Evolutionary conservation across 2,797 vertebrate species (phyloP).

Genomic region (Falco concolor): DNA sequence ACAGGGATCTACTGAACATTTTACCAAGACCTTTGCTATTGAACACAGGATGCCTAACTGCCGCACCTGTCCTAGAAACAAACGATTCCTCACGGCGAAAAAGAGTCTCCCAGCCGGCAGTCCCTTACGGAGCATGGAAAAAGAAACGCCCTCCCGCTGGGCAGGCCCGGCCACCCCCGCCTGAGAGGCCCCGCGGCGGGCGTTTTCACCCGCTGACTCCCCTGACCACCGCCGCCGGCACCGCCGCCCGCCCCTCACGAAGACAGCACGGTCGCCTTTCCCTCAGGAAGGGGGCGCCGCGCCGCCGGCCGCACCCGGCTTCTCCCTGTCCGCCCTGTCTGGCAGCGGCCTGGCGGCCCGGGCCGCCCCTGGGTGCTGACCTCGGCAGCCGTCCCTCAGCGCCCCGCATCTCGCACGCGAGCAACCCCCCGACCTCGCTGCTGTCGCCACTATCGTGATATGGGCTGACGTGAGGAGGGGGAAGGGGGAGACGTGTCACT

Average conservation of each 20-base stretch:
- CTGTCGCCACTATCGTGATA: not conserved
- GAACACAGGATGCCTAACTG: fast-evolving
- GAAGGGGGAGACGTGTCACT: not conserved
- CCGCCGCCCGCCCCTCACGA: not conserved
- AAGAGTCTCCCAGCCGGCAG: fast-evolving
- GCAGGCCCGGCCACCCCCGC: not conserved
- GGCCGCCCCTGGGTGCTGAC: not conserved
- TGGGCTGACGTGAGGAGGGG: fast-evolving
- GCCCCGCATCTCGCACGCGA: not conserved
- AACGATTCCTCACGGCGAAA: not conserved
- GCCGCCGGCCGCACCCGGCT: not conserved
- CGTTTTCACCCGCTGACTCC: not conserved
- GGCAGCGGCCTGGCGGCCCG: not conserved
- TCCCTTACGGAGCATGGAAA: not conserved
- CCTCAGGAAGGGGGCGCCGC: not conserved
- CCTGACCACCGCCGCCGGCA: not conserved
- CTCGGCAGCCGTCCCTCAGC: not conserved
- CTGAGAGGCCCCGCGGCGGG: too few relatives aligned
- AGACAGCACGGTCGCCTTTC: not conserved
- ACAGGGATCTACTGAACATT: fast-evolving
- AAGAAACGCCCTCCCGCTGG: not conserved
- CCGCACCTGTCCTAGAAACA: not conserved
- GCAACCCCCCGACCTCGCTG: not conserved
- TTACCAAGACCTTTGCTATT: not conserved
- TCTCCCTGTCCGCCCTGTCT: too few relatives aligned